Percentiles rank a stretch among this genome's conserved stretches.
These are phyloP conservation scores for Psilopsiagon aurifrons DNA, from an alignment of 2,113 vertebrate species.

Conservation along the genomic window DNA sequence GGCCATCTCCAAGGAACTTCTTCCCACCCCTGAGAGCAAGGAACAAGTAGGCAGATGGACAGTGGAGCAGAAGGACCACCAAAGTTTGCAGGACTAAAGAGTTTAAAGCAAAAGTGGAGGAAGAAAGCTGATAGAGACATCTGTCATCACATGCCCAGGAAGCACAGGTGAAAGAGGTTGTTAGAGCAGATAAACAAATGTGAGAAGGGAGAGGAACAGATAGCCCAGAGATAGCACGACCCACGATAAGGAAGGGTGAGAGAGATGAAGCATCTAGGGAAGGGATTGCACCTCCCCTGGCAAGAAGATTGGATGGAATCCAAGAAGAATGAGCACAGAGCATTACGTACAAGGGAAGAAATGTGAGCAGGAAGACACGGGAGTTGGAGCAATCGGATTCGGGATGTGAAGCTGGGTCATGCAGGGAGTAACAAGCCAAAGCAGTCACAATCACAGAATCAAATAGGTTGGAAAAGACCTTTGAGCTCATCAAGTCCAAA, in stretches of 20 bases:
- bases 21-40: background rate
- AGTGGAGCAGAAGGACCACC: background rate
- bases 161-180: background rate
- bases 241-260: background rate
- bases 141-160: background rate
- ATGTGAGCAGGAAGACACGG: background rate
- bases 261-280: background rate
- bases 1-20: background rate
- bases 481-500: background rate
- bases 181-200: background rate
- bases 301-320: background rate
- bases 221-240: background rate
- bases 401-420: background rate
- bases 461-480: background rate
- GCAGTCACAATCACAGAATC: background rate
- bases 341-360: background rate
- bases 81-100: background rate
- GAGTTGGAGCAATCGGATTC: background rate
- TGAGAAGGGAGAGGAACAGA: background rate
- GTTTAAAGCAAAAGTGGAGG: background rate
- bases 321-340: background rate
- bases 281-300: background rate
- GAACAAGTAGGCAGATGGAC: accelerated
- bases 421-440: background rate
- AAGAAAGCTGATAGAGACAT: background rate